These are phyloP conservation scores for Proterorhinus semilunaris DNA, from an alignment of 2,113 vertebrate genomes.

Conservation along the genomic window DNA sequence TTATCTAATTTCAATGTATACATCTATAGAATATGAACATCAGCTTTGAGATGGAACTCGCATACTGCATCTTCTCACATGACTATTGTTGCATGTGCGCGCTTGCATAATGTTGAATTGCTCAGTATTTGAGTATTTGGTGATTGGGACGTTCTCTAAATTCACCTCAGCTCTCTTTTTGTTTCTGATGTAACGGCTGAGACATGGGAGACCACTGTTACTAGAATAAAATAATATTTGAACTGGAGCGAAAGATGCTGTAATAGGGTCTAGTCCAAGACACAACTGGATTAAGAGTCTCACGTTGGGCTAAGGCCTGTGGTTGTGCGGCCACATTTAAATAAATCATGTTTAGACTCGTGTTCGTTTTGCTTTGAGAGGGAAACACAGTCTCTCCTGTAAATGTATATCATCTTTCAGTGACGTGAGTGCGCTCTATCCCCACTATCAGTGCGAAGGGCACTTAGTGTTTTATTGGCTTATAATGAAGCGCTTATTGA, in stretches of 20 bases:
- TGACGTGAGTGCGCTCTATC: not conserved
- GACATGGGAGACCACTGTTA: slow-evolving; percentile 40
- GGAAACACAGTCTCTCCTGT: not conserved
- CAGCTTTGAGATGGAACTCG: not conserved
- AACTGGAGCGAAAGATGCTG: slow-evolving; percentile 6
- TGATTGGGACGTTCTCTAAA: not conserved
- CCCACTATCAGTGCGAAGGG: slow-evolving; percentile 6
- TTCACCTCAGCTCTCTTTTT: not conserved
- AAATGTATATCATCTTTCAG: not conserved
- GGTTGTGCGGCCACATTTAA: not conserved
- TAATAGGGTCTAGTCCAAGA: too few relatives aligned
- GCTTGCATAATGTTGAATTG: slow-evolving; percentile 25
- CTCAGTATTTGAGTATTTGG: not conserved
- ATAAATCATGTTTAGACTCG: not conserved
- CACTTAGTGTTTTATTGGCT: slow-evolving; percentile 15
- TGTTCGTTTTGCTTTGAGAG: not conserved
- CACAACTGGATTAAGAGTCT: not conserved
- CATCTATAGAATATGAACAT: not conserved
- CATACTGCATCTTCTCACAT: slow-evolving; percentile 61
- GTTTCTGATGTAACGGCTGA: slow-evolving; percentile 51
- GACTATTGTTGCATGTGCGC: slow-evolving; percentile 13
- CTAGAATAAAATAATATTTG: not conserved
- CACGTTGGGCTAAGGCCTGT: not conserved
- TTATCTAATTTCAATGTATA: too few relatives aligned
- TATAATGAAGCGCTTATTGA: slow-evolving; percentile 20